Base-by-base conservation (phyloP, 92 coral and sea anemone genomes). In the Pocillopora grandis region DNA sequence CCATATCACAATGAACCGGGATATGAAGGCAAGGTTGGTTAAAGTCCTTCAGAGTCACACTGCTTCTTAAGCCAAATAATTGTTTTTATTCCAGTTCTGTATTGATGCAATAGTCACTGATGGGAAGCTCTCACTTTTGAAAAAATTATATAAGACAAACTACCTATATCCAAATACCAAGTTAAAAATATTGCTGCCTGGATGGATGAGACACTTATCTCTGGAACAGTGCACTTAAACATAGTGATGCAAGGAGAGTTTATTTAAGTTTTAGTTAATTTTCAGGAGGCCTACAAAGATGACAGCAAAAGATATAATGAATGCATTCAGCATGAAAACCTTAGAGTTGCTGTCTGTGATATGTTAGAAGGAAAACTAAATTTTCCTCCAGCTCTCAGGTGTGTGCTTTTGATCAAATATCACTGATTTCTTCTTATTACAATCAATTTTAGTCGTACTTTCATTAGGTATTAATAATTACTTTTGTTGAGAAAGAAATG, bases 1-100 rank as follows among this genome's bases (percentile, higher is more conserved):
- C 85, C 85, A 9, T 81, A 81, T 71, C 85, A 81, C 61, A 81
- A 81, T 71, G 85, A 81, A 60, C 85, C 85, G 37, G 85, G 85
- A 81, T 81, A 71, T 58, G 85, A 81, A 20, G 49, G 57, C 12
- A 79, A 60, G 85, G 85, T 81, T 20, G 17, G 85, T 48, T 23
- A 57, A 37, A 13, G 17, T 23, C 36, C 23, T 48, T 20, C 48
- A 61, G 16, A 77, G 62, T 35, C 17, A 68, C 52, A 68, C 52
- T 31, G 73, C 15, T 68, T 17, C 73, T 11, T 0, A 68, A 67
- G 27, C 27, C 12, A 19, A 27, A 27, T 27, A 27, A 42, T 42
- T 42, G 52, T 42, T 42, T 42, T 42, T 42, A 42, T 3, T 42
- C 52, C 52, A 42, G 52, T 42, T 42, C 52, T 42, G 7, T 42